These are phyloP conservation scores for Stenchaetothrips biformis DNA, from an alignment of 2,888 invertebrate species.

Conservation along the genomic window DNA sequence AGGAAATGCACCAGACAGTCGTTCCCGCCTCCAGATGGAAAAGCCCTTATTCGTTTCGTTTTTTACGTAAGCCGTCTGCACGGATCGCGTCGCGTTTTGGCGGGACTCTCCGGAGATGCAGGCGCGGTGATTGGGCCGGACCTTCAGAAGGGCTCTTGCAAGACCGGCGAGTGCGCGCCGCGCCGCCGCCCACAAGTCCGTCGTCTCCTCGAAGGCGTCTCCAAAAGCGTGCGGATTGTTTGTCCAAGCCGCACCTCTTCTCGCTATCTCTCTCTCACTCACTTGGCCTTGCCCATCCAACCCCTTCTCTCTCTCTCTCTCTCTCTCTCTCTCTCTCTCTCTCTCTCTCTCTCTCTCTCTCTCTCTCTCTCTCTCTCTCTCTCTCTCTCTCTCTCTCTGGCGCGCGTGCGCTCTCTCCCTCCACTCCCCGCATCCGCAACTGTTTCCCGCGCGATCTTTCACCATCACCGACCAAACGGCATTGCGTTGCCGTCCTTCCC, in stretches of 20 bases:
- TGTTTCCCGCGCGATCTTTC: slow-evolving; percentile 17
- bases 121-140: too few relatives aligned
- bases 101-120: too few relatives aligned
- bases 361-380: background rate
- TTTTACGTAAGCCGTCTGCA: too few relatives aligned
- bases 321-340: background rate
- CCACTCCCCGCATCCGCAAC: background rate
- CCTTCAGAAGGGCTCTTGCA: too few relatives aligned
- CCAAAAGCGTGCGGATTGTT: background rate
- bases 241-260: background rate
- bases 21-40: too few relatives aligned
- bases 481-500: slow-evolving; percentile 22
- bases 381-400: background rate
- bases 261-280: background rate
- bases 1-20: too few relatives aligned
- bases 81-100: too few relatives aligned
- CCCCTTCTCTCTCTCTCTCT: background rate
- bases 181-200: too few relatives aligned
- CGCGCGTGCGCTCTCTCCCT: background rate
- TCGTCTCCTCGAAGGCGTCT: too few relatives aligned
- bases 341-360: background rate
- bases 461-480: background rate
- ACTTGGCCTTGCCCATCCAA: background rate
- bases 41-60: too few relatives aligned
- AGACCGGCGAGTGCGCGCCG: too few relatives aligned